phyloP scores from a whole-genome alignment of 53 echinoderm and acorn worm genomes.

The Glandiceps talaboti region DNA sequence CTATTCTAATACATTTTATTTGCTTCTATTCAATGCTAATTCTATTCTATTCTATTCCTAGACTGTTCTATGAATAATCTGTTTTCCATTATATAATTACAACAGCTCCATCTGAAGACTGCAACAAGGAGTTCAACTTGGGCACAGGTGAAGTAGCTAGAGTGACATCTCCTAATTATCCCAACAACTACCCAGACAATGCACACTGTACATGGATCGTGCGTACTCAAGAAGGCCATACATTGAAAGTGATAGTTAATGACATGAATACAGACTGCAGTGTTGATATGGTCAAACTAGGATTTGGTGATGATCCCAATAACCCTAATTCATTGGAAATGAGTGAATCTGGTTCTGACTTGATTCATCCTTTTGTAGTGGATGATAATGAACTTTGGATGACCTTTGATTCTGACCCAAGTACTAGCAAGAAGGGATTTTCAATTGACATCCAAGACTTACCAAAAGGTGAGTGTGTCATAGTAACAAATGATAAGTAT shows the following conservation, averaged over 20 bases:
- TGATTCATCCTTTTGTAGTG: constrained; percentile 16
- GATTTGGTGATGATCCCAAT: constrained; percentile 16
- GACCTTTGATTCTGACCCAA: constrained; percentile 19
- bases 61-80: no score
- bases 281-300: constrained; percentile 21
- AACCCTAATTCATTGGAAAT: constrained; percentile 11
- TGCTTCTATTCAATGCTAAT: no score
- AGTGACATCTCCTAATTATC: constrained; percentile 85
- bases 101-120: no score
- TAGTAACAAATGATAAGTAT: no score
- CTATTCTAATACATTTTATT: no score
- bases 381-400: constrained; percentile 18
- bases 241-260: constrained; percentile 10
- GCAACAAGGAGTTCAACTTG: no score
- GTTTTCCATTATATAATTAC: no score
- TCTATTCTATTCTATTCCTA: no score
- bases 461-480: no score
- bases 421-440: constrained; percentile 26
- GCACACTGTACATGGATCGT: constrained; percentile 51
- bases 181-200: constrained; percentile 45
- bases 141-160: no score
- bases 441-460: constrained; percentile 20
- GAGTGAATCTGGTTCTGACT: constrained; percentile 19
- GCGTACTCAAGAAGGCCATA: constrained; percentile 12
- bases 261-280: constrained; percentile 28